Base-by-base conservation (phyloP, 2,888 invertebrate species). In the Sesia bembeciformis region DNA sequence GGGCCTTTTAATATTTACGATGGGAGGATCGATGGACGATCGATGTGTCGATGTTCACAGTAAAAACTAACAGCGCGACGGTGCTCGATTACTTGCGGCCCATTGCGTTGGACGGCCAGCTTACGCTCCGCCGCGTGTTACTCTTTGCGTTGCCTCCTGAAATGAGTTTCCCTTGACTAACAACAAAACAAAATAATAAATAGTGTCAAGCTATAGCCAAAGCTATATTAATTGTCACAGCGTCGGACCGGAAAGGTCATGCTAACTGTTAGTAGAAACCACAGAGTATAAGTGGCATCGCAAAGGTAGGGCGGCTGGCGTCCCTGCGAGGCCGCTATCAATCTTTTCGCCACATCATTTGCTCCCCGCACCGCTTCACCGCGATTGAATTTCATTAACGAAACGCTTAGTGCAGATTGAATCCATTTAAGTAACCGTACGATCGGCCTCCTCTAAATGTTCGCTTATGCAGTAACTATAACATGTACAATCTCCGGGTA, bases 261-360 rank as follows among this genome's bases (percentile, higher is more conserved):
- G 23, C 23, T 2, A 23, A 23, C 23, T 23, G 23, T 23, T 23
- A 23, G 23, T 23, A 23, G 23, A 23, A 23, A 23, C 23, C 23
- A 23, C 23, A 23, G 23, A 1, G 23, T 23, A 39, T 39, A 39
- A 51, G 53, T 53, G 40, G 52, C 23, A 46, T 46, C 23, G 46
- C 5, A 46, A 46, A 46, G 46, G 46, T 46, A 8, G 46, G 53
- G 54, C 40, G 54, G 38, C 7, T 41, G 52, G 56, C 56, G 56
- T 52, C 54, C 52, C 52, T 49, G 39, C 40, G 54, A 50, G 53
- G 55, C 46, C 58, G 51, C 57, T 56, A 88, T 89, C 88, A 87
- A 88, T 88, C 88, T 88, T 83, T 80, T 81, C 81, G 81, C 88
- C 88, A 87, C 88, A 87, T 88, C 88, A 87, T 89, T 89, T 87